Percentiles rank a stretch among this genome's conserved stretches.
These are phyloP conservation scores for Cardiocondyla obscurior DNA, from an alignment of 1,140 invertebrate species.

Conservation along the genomic window DNA sequence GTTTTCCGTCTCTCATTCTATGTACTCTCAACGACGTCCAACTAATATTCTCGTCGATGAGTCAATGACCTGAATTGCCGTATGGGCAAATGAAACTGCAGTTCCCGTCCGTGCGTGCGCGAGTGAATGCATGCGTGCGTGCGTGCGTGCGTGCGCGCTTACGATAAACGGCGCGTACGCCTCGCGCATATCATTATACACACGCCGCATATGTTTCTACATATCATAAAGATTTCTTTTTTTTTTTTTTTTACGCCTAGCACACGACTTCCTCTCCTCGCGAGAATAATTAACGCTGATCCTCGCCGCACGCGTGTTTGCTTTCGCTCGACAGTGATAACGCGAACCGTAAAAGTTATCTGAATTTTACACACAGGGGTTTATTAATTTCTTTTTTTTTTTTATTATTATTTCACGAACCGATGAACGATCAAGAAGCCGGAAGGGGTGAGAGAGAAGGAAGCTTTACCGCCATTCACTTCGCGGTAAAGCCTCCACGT, in stretches of 20 bases:
- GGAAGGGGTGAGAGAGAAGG: conserved; percentile 30
- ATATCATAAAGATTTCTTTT: conserved; percentile 57
- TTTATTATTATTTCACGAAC: not conserved
- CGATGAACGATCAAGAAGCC: conserved; percentile 14
- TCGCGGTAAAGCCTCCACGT: conserved; percentile 29
- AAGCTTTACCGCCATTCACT: conserved; percentile 29
- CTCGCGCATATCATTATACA: conserved; percentile 60
- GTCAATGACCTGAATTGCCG: conserved; percentile 68
- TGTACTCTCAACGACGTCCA: conserved; percentile 19
- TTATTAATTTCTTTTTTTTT: too few relatives aligned
- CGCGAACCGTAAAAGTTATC: not conserved
- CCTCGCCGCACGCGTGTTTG: not conserved
- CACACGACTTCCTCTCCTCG: conserved; percentile 53
- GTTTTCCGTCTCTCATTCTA: not conserved
- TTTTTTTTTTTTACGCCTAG: conserved; percentile 66
- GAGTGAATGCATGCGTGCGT: conserved; percentile 10
- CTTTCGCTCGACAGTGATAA: conserved; percentile 15
- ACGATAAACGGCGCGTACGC: conserved; percentile 44
- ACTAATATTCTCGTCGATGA: conserved; percentile 60
- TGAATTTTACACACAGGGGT: not conserved
- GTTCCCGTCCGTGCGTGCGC: not conserved
- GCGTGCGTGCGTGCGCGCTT: conserved; percentile 22
- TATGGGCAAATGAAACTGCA: conserved; percentile 63
- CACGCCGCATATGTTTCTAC: conserved; percentile 47
- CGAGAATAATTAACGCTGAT: conserved; percentile 52